Evolutionary conservation across 2,113 vertebrate species (phyloP), one percentile per base, ranked within the genome.

Genomic region (Sander lucioperca): DNA sequence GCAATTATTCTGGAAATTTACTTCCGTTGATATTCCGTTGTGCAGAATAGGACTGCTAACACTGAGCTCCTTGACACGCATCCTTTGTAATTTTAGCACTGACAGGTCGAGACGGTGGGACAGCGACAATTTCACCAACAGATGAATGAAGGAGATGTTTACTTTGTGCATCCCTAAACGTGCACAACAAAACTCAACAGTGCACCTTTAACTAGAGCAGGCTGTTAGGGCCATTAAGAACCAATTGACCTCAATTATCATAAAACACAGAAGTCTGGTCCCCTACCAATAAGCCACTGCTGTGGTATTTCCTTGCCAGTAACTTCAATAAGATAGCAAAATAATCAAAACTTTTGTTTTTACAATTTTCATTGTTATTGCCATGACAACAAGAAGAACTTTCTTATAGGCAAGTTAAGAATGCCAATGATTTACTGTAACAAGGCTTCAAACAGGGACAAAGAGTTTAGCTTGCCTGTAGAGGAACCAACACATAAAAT

Each of bases 401-500:
- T 61, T 15, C 57, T 3, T 59, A 47, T 27, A 33, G 12, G 19
- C 15, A 18, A 33, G 47, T 63, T 23, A 48, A 36, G 14, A 21
- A 23, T 51, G 45, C 43, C 72, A 51, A 51, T 36, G 27, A 9
- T 54, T 21, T 54, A 54, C 50, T 69, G 50, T 54, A 69, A 68
- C 23, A 51, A 8, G 1, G 10, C 18, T 33, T 13, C n/a, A 51
- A 67, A 59, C 56, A 50, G 33, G 62, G 45, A 67, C 14, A 62
- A 53, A 54, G 19, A 33, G 18, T n/a, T 65, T 25, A 47, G 19
- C 48, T 94, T 79, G 90, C 86, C 93, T 90, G 88, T 91, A 90
- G 90, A 94, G 87, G 92, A 95, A 95, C 86, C 94, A 73, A 74
- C 77, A 81, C 74, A 88, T 88, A 84, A 86, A 89, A 80, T 92